These are phyloP conservation scores for Hypena proboscidalis DNA, from an alignment of 2,888 invertebrate genomes.

Conservation along the genomic window DNA sequence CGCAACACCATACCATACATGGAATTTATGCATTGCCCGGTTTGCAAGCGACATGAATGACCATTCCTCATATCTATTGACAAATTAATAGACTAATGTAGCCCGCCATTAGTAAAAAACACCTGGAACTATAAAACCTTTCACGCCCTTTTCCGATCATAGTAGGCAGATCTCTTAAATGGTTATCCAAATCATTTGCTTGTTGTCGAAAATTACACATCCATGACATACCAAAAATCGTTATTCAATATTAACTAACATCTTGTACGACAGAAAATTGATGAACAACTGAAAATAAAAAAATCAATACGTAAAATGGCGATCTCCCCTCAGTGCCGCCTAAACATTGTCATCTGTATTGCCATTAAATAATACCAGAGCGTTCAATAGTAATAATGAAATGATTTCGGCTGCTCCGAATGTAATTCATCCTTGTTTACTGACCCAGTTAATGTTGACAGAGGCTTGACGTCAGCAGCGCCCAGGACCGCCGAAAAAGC, in stretches of 20 bases:
- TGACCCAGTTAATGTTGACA: constrained; percentile 81
- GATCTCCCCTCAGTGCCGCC: constrained; percentile 4
- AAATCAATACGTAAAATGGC: constrained; percentile 22
- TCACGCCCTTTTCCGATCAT: too few relatives aligned
- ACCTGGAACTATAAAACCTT: too few relatives aligned
- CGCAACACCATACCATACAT: constrained; percentile 48
- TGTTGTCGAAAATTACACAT: too few relatives aligned
- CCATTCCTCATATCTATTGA: constrained; percentile 25
- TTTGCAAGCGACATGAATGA: constrained; percentile 49
- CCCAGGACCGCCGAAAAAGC: constrained; percentile 65
- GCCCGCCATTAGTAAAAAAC: too few relatives aligned
- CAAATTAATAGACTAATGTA: too few relatives aligned
- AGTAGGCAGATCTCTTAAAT: too few relatives aligned
- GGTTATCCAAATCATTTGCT: too few relatives aligned
- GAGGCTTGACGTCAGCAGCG: constrained; percentile 74
- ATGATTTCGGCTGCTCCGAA: constrained; percentile 64
- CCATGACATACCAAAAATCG: too few relatives aligned
- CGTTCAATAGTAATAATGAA: constrained; percentile 56
- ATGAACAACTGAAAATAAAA: neutral
- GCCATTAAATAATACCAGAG: constrained; percentile 31
- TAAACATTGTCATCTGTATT: constrained; percentile 31
- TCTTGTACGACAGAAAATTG: neutral
- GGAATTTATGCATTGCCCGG: constrained; percentile 56
- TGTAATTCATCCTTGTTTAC: constrained; percentile 76
- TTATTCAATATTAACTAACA: too few relatives aligned